Evolutionary conservation across 2,113 vertebrate species (phyloP), one percentile per base, ranked within the genome.

Genomic region (Ceyx cyanopectus): DNA sequence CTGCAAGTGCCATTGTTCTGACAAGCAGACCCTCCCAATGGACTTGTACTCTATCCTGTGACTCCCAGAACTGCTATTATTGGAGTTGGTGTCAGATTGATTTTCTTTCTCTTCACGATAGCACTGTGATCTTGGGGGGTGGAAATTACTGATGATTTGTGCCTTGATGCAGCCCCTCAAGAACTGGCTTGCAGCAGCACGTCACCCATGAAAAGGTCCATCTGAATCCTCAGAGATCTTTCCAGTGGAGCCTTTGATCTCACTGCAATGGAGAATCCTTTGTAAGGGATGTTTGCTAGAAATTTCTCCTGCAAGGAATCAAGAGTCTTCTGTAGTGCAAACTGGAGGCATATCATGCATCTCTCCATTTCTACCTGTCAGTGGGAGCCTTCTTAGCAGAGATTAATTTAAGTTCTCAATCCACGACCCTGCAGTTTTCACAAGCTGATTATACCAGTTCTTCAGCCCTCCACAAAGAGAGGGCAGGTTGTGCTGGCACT

Each of bases 31-130:
- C 82, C 94, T 96, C 92, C 83, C 83, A 84, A 68, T 58, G 85
- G 66, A 92, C 86, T 95, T 81, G 48, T 92, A 68, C 91, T 82
- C 51, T 74, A 89, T 45, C 72, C 74, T 53, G 78, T 22, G 91
- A 81, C 34, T 90, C 82, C 94, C 89, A 95, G 57, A 90, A 92
- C 85, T 69, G 54, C 78, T 92, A 81, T 93, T 95, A 93, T 95
- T 96, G 95, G 93, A 97, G 85, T 85, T 92, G 78, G 91, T 95
- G 92, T 96, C 94, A 94, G 92, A 91, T 90, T 93, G 92, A 95
- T 95, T 96, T 93, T 83, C 63, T 81, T 95, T 81, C 82, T 62
- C 57, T 93, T 97, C 85, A 60, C 84, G 85, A 95, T 80, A 96
- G 92, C 83, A 76, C 86, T 85, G 73, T 91, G 67, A 94, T 96